These are phyloP conservation scores for Alligator sinensis DNA, from an alignment of 2,113 vertebrate genomes.

Conservation along the genomic window DNA sequence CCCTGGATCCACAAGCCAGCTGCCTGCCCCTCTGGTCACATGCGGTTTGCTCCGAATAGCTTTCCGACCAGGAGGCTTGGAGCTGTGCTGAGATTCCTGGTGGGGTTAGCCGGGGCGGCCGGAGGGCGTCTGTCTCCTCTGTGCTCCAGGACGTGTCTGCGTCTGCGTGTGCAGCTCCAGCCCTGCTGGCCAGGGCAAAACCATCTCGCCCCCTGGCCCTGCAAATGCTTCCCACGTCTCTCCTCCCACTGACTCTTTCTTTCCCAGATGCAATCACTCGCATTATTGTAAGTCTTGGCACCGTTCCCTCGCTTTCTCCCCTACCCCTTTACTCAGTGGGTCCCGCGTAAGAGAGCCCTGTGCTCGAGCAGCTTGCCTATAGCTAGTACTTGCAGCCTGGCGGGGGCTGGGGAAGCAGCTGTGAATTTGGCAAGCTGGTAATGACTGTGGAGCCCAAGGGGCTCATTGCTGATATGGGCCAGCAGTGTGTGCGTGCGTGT, in stretches of 20 bases:
- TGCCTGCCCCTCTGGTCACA: background rate
- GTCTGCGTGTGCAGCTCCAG: background rate
- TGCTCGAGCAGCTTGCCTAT: conserved; percentile 13
- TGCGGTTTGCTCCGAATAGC: rapidly evolving
- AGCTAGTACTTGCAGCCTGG: background rate
- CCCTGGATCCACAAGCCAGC: no score
- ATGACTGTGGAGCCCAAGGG: background rate
- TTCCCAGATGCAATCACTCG: background rate
- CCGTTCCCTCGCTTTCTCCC: background rate
- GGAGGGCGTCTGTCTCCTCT: background rate
- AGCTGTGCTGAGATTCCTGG: background rate
- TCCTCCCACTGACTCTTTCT: background rate
- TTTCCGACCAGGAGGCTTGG: rapidly evolving
- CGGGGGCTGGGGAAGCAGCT: conserved; percentile 47
- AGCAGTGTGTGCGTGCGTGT: background rate
- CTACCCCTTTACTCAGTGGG: background rate
- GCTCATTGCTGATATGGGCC: background rate
- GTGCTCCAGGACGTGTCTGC: background rate
- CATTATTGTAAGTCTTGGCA: no score
- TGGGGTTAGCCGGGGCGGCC: background rate
- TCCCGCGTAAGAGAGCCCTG: background rate
- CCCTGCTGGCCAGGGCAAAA: background rate
- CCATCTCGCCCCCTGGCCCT: background rate
- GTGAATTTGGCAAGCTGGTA: background rate
- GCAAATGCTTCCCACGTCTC: background rate